Evolutionary conservation across 2,888 invertebrate genomes (phyloP).

Genomic region (Rhynchonema sp.): DNA sequence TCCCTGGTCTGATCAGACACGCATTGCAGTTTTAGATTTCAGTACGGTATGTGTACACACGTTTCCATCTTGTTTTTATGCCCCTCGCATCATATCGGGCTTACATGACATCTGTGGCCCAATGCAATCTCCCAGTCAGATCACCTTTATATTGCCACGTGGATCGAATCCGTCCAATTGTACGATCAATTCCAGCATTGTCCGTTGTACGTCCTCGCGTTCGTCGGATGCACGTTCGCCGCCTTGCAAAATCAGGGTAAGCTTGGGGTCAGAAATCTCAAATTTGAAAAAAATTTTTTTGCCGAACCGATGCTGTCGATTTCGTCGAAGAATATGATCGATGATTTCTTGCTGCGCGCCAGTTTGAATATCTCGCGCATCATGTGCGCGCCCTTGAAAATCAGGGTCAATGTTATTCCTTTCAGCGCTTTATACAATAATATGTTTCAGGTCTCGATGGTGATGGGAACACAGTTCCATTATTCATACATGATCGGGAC

Average conservation of each 20-base stretch:
- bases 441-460: no score
- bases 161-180: conserved; percentile 98
- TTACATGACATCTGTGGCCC: no score
- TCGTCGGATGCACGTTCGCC: conserved; percentile 99
- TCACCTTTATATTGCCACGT: conserved; percentile 91
- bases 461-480: no score
- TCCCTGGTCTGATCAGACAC: no score
- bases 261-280: background rate
- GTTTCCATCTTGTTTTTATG: no score
- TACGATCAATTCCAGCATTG: conserved; percentile 96
- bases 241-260: no score
- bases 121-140: no score
- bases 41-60: no score
- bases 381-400: conserved; percentile 77
- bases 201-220: conserved; percentile 83
- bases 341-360: conserved; percentile 97
- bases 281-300: background rate
- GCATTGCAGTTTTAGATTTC: no score
- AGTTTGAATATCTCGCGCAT: conserved; percentile 96
- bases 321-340: conserved; percentile 97
- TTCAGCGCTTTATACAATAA: no score
- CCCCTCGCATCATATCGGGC: no score
- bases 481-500: no score
- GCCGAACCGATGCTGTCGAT: conserved; percentile 80
- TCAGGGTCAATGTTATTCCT: background rate